These are phyloP conservation scores for Coptodon rendalli DNA, from an alignment of 2,113 vertebrate genomes.

Conservation along the genomic window DNA sequence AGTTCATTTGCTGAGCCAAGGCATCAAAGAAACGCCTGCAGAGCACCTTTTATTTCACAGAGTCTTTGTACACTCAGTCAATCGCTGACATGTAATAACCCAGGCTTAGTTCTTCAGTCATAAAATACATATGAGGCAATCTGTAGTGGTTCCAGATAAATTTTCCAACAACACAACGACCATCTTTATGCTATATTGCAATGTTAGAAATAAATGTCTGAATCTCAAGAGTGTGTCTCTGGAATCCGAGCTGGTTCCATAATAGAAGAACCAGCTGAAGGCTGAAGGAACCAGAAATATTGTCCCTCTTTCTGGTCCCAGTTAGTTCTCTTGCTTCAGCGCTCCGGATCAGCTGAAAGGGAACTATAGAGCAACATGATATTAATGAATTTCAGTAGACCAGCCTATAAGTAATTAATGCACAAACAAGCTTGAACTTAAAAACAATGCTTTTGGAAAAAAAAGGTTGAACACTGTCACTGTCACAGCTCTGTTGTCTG, in stretches of 20 bases:
- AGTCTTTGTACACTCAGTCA: background rate
- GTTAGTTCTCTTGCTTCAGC: background rate
- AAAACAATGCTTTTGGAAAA: background rate
- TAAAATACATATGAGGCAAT: background rate
- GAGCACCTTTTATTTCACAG: background rate
- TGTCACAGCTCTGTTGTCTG: background rate
- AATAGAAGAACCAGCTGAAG: background rate
- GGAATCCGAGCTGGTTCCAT: background rate
- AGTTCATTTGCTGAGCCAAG: background rate
- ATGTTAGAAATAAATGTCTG: background rate
- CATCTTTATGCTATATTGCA: background rate
- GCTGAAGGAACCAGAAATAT: background rate
- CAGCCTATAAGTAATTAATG: background rate
- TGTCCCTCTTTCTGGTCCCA: background rate
- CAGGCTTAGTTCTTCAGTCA: background rate
- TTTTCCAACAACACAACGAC: background rate
- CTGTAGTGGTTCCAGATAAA: background rate
- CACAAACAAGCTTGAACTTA: background rate
- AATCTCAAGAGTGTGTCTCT: background rate
- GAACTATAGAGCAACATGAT: fast-evolving
- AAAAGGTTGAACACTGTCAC: fast-evolving
- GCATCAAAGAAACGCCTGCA: background rate
- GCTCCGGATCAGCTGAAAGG: background rate
- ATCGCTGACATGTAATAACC: background rate
- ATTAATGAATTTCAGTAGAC: background rate